These are phyloP conservation scores for Lycophotia porphyrea DNA, from an alignment of 2,888 invertebrate species.

Conservation along the genomic window DNA sequence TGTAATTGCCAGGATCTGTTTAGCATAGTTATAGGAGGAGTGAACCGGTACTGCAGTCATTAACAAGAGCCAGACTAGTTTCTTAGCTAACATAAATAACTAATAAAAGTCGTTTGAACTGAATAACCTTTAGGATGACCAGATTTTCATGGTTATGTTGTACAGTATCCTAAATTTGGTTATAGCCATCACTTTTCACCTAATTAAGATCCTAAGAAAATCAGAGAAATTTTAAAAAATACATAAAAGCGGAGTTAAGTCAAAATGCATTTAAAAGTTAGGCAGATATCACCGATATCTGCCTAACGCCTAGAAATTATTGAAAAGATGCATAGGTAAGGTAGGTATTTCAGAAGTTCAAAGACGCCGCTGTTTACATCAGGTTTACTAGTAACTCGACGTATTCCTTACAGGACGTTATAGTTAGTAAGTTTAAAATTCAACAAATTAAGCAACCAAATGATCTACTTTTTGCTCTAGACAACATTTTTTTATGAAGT, in stretches of 20 bases:
- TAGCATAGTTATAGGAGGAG: slow-evolving; percentile 15
- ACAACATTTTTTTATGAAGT: no score
- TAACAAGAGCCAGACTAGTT: slow-evolving; percentile 10
- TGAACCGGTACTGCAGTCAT: slow-evolving; percentile 27
- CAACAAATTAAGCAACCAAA: no score
- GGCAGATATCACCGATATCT: not conserved
- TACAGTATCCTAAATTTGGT: not conserved
- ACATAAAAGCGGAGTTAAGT: not conserved
- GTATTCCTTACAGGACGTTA: no score
- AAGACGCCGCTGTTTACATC: no score
- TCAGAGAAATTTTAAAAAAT: not conserved
- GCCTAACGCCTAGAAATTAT: no score
- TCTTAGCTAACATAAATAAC: slow-evolving; percentile 30
- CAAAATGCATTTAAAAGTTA: not conserved
- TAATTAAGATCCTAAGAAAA: not conserved
- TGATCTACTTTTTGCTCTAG: no score
- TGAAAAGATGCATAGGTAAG: not conserved
- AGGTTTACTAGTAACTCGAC: no score
- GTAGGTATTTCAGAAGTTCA: not conserved
- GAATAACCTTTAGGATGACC: slow-evolving; percentile 2
- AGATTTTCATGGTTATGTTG: not conserved
- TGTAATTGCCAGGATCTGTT: slow-evolving; percentile 9
- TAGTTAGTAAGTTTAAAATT: no score
- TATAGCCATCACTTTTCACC: not conserved
- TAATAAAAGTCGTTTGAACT: slow-evolving; percentile 28